Percentiles rank a stretch among this genome's conserved stretches.
Evolutionary conservation across 2,888 invertebrate species (phyloP).

Genomic region (Nemotelus nigrinus): DNA sequence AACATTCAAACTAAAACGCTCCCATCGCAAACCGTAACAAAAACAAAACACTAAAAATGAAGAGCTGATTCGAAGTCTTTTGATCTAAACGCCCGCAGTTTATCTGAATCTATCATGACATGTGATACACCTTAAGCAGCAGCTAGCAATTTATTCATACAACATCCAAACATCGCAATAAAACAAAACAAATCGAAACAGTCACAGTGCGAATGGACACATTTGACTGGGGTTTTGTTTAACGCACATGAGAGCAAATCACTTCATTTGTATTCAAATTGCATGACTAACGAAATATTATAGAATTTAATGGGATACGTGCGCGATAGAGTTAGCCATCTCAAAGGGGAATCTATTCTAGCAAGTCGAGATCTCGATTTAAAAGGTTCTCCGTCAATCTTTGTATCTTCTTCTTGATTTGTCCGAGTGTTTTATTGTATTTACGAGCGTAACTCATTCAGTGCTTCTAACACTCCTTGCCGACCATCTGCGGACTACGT

Average conservation of each 20-base stretch:
- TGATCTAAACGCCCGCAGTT: constrained; percentile 25
- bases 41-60: constrained; percentile 1
- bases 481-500: not conserved
- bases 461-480: too few relatives aligned
- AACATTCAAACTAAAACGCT: too few relatives aligned
- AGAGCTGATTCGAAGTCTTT: constrained; percentile 15
- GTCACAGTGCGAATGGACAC: not conserved
- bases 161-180: not conserved
- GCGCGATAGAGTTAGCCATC: not conserved
- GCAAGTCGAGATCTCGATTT: constrained; percentile 32
- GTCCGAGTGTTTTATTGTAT: not conserved
- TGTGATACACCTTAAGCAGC: constrained; percentile 16
- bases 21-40: too few relatives aligned
- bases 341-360: not conserved
- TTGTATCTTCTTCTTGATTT: constrained; percentile 3
- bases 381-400: not conserved
- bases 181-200: not conserved
- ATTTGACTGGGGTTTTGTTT: not conserved
- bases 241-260: constrained; percentile 24
- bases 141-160: constrained; percentile 27
- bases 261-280: constrained; percentile 44
- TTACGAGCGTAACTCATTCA: too few relatives aligned
- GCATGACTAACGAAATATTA: constrained; percentile 38
- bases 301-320: constrained; percentile 30
- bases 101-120: not conserved